A percentile compares a stretch with the other conserved stretches of the same genome.
These are phyloP conservation scores for Nomada ferruginata DNA, from an alignment of 2,888 invertebrate species.

Conservation along the genomic window DNA sequence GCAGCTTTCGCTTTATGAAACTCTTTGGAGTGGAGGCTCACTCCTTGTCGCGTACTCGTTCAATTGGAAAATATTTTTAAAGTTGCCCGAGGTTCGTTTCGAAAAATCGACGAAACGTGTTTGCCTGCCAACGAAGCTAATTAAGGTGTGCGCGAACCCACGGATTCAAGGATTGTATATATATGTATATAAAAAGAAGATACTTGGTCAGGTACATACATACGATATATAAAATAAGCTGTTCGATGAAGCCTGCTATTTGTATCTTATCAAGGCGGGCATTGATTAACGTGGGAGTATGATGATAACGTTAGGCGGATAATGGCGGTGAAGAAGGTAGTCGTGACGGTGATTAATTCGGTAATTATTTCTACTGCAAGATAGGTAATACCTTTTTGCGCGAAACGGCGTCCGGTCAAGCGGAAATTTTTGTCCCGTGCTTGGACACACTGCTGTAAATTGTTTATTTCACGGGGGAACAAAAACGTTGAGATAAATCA, in stretches of 20 bases:
- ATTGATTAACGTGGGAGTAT: no score
- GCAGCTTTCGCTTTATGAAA: slow-evolving; percentile 53
- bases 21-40: slow-evolving; percentile 32
- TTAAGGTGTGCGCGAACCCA: slow-evolving; percentile 8
- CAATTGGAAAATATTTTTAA: slow-evolving; percentile 56
- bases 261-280: no score
- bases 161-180: neutral
- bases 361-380: neutral
- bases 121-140: slow-evolving; percentile 30
- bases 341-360: neutral
- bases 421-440: neutral
- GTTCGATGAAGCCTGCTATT: no score
- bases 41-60: slow-evolving; percentile 16
- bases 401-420: neutral
- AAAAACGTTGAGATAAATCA: no score
- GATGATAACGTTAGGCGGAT: neutral
- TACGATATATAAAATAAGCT: no score
- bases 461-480: no score
- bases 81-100: slow-evolving; percentile 26
- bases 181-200: no score
- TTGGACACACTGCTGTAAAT: neutral
- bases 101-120: slow-evolving; percentile 14
- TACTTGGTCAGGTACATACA: no score
- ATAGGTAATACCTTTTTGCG: neutral
- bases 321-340: neutral